A percentile compares a stretch with the other conserved stretches of the same genome.
phyloP scores from a whole-genome alignment of 2,113 vertebrate species.

The Malaclemys terrapin region DNA sequence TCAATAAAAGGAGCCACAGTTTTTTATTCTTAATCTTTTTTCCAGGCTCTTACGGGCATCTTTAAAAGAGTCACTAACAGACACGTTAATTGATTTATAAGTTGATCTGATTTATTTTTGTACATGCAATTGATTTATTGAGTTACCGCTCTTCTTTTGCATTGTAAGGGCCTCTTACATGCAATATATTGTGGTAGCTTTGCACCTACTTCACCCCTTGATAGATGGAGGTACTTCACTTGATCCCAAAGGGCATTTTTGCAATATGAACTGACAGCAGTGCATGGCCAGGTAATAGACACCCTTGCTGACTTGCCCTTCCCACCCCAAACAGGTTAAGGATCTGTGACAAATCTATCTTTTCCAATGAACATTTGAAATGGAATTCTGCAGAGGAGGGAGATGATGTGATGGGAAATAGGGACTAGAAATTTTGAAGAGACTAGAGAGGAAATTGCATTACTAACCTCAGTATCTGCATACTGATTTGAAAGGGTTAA shows the following conservation, averaged over 20 bases:
- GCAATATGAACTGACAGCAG: not conserved
- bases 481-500: not conserved
- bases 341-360: not conserved
- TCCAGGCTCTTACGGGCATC: not conserved
- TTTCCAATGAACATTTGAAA: conserved; percentile 7
- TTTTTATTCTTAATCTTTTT: fast-evolving
- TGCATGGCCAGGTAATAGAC: not conserved
- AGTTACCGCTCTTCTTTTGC: not conserved
- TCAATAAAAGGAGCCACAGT: not conserved
- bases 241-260: conserved; percentile 1
- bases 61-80: conserved; percentile 32
- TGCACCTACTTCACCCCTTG: not conserved
- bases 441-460: not conserved
- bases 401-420: fast-evolving
- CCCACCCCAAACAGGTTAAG: not conserved
- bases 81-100: conserved; percentile 7
- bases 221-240: not conserved
- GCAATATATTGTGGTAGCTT: not conserved
- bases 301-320: not conserved
- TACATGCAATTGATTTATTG: not conserved
- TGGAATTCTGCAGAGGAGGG: not conserved
- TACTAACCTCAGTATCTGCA: not conserved
- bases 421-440: not conserved
- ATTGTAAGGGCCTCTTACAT: conserved; percentile 55
- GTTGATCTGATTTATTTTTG: conserved; percentile 47